Evolutionary conservation across 2,113 vertebrate genomes (phyloP), one percentile per base, ranked within the genome.

Genomic region (Leptocoma aspasia): DNA sequence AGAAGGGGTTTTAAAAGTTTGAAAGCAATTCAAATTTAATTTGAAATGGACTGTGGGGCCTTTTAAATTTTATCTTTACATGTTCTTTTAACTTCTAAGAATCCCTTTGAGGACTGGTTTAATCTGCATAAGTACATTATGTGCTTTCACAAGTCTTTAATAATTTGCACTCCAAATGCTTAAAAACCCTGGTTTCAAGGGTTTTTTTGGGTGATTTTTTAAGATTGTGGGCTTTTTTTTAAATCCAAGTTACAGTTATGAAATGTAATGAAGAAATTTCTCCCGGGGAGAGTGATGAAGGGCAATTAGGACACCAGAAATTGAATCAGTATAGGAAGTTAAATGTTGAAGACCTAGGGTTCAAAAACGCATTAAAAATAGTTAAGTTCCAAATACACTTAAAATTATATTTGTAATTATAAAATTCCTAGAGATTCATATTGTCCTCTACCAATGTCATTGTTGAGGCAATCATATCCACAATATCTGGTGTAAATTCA

Each of bases 1-100:
- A 96, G 35, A 78, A 69, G 3, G 4, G 10, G 11, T n/a, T 30
- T 86, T 80, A 83, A 94, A 94, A 97, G 27, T 82, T 78, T 71
- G 90, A 94, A 97, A 72, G 56, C 11, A 90, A 92, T 88, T 96
- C 30, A 77, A 90, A 83, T 75, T 66, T 80, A 88, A 95, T 97
- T 98, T 95, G 41, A 89, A 89, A 71, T 15, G 3, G n/a, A 80
- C 64, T 92, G 86, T 2, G 3, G 11, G 95, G 42, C 5, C 50
- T 78, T 95, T 92, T 83, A 82, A 56, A 80, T 90, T 93, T 97
- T 91, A 79, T 94, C 49, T 90, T 28, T 39, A 81, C 37, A 7
- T 44, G 57, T 89, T 76, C 71, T 92, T 84, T 77, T 86, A 94
- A 59, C 69, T 68, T 82, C 47, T 31, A 83, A 78, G 61, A 78